Base-by-base conservation (phyloP, 2,888 invertebrate species). In the Agapostemon virescens region DNA sequence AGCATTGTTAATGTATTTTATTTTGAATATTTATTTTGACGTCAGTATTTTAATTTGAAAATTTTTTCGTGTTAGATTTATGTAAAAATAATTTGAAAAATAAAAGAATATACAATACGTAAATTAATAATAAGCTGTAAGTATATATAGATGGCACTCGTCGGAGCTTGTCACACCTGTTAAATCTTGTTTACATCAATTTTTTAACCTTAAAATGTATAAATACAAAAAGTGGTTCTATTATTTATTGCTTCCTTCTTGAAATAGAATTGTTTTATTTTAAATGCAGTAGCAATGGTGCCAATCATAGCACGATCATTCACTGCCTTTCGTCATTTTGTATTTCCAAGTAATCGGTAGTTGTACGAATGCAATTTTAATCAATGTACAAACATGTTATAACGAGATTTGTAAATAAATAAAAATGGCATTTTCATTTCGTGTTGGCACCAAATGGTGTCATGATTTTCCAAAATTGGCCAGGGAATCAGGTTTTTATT, bases 391-490 rank as follows among this genome's bases (percentile, higher is more conserved):
- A 58, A 55, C 52, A 58, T 33, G 0, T 66, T n/a, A 23, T 80
- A 66, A 80, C 20, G 2, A 73, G 17, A 70, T 26, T 69, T 82
- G 13, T 63, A 83, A 70, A 76, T 79, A 73, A 20, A 49, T 66
- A 74, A 49, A 26, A 74, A 92, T 92, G 92, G 92, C 92, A 77
- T 92, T 92, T 82, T 91, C 92, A 36, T 90, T 91, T 77, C 88
- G 90, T 79, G 88, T 88, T 13, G 91, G 91, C 70, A 92, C 90
- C 1, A 90, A 92, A 87, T 94, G 95, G 92, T 95, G 95, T 89
- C 95, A 95, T 86, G 95, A 96, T 92, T 96, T 96, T 90, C 95
- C 95, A 7, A 95, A 95, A 87, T 92, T 96, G 81, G 95, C 95
- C 6, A 94, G 95, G 89, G 96, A 96, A 88, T 94, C 95, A 30